These are phyloP conservation scores for Crotalus horridus DNA, from an alignment of 2,113 vertebrate genomes.

Conservation along the genomic window DNA sequence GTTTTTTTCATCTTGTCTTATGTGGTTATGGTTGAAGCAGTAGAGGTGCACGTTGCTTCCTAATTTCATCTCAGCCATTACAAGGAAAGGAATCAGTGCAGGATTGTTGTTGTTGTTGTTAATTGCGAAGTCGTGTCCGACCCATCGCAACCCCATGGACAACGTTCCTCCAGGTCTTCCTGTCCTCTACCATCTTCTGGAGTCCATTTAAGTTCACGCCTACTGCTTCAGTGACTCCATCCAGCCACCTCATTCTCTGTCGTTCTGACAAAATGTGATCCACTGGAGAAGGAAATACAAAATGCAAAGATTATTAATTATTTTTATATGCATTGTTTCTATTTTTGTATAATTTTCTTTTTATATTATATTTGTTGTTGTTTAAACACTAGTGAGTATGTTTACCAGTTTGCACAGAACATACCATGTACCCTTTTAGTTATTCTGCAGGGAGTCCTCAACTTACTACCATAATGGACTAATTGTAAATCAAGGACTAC, in stretches of 20 bases:
- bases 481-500: background rate
- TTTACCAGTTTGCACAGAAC: background rate
- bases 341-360: constrained; percentile 6
- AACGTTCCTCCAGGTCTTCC: too few species aligned
- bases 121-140: too few species aligned
- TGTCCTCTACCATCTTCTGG: too few species aligned
- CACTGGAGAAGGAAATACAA: background rate
- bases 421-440: background rate
- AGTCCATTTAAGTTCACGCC: too few species aligned
- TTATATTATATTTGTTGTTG: background rate
- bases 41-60: background rate
- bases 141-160: too few species aligned
- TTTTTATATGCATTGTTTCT: background rate
- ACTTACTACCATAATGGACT: background rate
- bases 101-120: background rate
- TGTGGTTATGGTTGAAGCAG: background rate
- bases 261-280: too few species aligned
- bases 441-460: background rate
- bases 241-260: too few species aligned
- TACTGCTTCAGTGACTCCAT: too few species aligned
- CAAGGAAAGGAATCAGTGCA: background rate
- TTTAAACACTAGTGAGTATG: background rate
- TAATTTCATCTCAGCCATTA: background rate
- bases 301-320: constrained; percentile 5
- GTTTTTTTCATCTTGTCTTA: background rate